Evolutionary conservation across 2,113 vertebrate species (phyloP), one percentile per base, ranked within the genome.

Genomic region (Actenoides lindsayi): DNA sequence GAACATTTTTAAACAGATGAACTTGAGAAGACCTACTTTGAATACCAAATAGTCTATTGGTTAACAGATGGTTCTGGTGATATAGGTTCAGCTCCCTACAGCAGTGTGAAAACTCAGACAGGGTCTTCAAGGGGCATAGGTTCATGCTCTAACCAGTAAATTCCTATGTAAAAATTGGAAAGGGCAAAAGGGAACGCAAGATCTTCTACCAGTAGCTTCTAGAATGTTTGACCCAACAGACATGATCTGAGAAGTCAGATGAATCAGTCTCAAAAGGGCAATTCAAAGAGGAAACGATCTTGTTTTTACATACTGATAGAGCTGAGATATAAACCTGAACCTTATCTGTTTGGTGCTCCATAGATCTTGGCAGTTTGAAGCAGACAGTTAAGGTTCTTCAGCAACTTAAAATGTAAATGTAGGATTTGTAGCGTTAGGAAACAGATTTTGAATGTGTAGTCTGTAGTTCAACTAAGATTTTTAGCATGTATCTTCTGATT

Each of bases 21-120:
- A 93, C 83, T 83, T 78, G 17, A 53, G 60, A 74, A 77, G 60
- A 75, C 48, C 53, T 89, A 48, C 20, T 79, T 64, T 93, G 93
- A 91, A 95, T 95, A 89, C 19, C 48, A 92, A 91, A 84, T 42
- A 84, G 35, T 4, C 6, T 71, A 30, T 42, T 56, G 37, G 48
- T 78, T 96, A 68, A 78, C 87, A 95, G 91, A 94, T 87, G 57
- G 64, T 60, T 76, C 62, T 78, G n/a, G 21, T 54, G 46, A 69
- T 88, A 65, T 2, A 67, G 54, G 67, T 88, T 86, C 48, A 87
- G 10, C 51, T 91, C 56, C 64, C 65, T 78, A 37, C 7, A 81
- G 83, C 18, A 71, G 16, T 0, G 0, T 54, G 41, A 56, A 88
- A 94, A 54, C 6, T 41, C 48, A 76, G 24, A 48, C 19, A 50